These are phyloP conservation scores for Burhinus bistriatus DNA, from an alignment of 2,113 vertebrate species.

Conservation along the genomic window DNA sequence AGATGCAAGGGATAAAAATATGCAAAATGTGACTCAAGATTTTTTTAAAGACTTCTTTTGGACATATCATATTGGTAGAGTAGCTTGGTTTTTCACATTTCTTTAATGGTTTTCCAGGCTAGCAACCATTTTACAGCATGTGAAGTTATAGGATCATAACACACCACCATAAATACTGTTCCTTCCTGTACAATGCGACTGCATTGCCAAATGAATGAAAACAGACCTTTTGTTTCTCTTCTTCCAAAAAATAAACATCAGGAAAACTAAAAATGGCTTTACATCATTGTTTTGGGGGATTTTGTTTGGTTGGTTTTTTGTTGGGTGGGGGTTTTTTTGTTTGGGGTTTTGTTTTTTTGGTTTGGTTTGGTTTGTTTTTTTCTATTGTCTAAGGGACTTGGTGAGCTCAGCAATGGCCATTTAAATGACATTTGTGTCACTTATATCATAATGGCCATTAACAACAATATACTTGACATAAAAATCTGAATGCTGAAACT, in stretches of 20 bases:
- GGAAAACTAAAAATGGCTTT: neutral
- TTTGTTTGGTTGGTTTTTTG: too few species aligned
- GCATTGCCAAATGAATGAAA: neutral
- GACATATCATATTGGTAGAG: neutral
- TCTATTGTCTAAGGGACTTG: neutral
- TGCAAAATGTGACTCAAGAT: slow-evolving; percentile 4
- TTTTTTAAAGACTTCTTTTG: neutral
- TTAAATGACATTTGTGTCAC: neutral
- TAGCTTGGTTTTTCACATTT: neutral
- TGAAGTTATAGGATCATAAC: neutral
- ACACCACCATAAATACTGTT: neutral
- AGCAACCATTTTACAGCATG: neutral
- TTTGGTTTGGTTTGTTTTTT: too few species aligned
- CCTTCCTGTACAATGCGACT: neutral
- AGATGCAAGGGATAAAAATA: slow-evolving; percentile 24
- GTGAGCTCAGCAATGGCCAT: neutral
- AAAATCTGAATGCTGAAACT: neutral
- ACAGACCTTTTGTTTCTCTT: neutral
- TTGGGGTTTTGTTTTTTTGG: neutral
- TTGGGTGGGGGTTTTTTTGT: neutral
- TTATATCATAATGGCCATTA: neutral
- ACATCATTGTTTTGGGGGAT: neutral
- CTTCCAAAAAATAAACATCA: neutral
- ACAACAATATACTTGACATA: neutral
- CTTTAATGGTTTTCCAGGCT: slow-evolving; percentile 6